These are phyloP conservation scores for Drosophila lini DNA, from an alignment of 1,140 invertebrate genomes.

Conservation along the genomic window DNA sequence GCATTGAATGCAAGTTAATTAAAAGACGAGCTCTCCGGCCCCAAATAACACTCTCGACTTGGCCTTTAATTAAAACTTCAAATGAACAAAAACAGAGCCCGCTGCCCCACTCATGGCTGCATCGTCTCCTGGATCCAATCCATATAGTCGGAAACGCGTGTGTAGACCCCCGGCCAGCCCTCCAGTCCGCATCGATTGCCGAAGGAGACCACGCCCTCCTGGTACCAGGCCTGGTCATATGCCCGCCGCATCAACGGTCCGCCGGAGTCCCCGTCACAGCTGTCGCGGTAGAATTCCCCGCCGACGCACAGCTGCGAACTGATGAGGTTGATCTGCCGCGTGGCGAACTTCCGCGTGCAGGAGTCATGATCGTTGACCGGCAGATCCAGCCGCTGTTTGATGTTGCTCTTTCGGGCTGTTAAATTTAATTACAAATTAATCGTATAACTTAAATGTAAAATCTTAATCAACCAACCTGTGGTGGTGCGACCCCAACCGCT, in stretches of 20 bases:
- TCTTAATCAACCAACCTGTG: slow-evolving; percentile 57
- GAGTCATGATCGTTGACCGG: slow-evolving; percentile 85
- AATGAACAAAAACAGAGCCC: slow-evolving; percentile 52
- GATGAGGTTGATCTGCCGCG: slow-evolving; percentile 51
- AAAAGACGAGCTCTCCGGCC: slow-evolving; percentile 49
- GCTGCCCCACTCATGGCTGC: slow-evolving; percentile 44
- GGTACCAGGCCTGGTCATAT: slow-evolving; percentile 79
- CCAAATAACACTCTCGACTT: slow-evolving; percentile 42
- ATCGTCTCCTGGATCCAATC: slow-evolving; percentile 90
- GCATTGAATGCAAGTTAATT: slow-evolving; percentile 77
- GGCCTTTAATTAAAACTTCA: slow-evolving; percentile 73
- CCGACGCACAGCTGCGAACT: slow-evolving; percentile 88
- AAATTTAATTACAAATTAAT: not conserved
- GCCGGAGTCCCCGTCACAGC: slow-evolving; percentile 91
- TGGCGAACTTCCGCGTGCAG: slow-evolving; percentile 85
- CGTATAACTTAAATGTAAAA: rapidly evolving
- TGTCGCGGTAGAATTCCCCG: slow-evolving; percentile 87
- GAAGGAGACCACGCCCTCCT: slow-evolving; percentile 90
- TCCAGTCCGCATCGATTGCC: slow-evolving; percentile 90
- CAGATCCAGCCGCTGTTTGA: slow-evolving; percentile 87
- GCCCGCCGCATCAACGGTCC: slow-evolving; percentile 89
- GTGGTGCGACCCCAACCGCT: slow-evolving; percentile 90
- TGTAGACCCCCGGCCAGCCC: slow-evolving; percentile 92
- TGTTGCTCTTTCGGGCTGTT: slow-evolving; percentile 81
- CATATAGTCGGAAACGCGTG: slow-evolving; percentile 88